Percentiles rank a stretch among this genome's conserved stretches.
Evolutionary conservation across 37 sponge, comb jelly and placozoan species (phyloP).

Genomic region (Chondrosia reniformis): DNA sequence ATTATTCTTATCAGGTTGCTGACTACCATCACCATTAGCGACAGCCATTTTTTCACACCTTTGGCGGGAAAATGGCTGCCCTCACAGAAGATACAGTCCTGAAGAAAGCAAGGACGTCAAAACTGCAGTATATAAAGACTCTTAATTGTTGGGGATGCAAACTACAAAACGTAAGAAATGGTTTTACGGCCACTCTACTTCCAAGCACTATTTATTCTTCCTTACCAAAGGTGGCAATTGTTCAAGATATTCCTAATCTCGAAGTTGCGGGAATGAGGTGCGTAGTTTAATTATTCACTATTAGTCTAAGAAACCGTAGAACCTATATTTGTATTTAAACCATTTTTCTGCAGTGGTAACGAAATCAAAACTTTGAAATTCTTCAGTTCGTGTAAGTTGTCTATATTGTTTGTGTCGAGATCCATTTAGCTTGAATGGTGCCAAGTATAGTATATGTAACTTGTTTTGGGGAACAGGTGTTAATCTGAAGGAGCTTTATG

Average conservation of each 20-base stretch:
- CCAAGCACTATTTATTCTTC: neutral
- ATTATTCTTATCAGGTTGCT: constrained; percentile 10
- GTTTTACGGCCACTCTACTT: neutral
- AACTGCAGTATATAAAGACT: constrained; percentile 38
- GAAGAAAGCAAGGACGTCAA: constrained; percentile 39
- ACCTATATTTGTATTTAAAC: neutral
- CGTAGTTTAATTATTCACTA: neutral
- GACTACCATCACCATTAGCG: neutral
- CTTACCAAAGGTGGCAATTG: constrained; percentile 11
- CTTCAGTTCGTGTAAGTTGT: constrained; percentile 41
- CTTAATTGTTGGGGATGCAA: constrained; percentile 79
- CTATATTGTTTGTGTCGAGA: too few species aligned
- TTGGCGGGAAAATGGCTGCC: constrained; percentile 29
- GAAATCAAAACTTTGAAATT: constrained; percentile 32
- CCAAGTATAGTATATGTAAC: neutral
- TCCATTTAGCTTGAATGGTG: too few species aligned
- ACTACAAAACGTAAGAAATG: constrained; percentile 37
- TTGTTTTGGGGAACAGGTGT: constrained; percentile 16
- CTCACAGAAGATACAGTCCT: constrained; percentile 42
- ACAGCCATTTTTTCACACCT: neutral
- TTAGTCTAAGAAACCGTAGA: neutral
- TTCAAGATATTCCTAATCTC: constrained; percentile 28
- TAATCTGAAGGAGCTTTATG: constrained; percentile 55
- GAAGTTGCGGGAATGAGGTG: constrained; percentile 63
- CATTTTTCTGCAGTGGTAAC: constrained; percentile 42